These are phyloP conservation scores for Lamellibrachia luymesi DNA, from an alignment of 1,140 invertebrate genomes.

Conservation along the genomic window DNA sequence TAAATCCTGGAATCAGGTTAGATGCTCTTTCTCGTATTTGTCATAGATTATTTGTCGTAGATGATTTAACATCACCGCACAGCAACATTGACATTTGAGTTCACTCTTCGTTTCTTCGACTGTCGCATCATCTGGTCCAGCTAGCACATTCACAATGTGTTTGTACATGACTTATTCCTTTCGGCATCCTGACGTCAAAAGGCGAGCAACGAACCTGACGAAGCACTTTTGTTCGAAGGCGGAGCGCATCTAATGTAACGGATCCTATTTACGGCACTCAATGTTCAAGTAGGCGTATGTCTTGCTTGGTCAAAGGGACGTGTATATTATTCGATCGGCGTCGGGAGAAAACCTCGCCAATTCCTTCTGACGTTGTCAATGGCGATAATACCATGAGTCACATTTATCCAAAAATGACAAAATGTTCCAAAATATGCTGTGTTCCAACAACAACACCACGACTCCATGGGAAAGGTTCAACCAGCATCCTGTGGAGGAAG, in stretches of 20 bases:
- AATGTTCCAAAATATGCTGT: no score
- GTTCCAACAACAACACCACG: no score
- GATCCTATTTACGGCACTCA: no score
- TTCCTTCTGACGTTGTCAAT: not conserved
- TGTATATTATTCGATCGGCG: not conserved
- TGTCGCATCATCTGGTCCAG: not conserved
- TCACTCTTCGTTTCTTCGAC: not conserved
- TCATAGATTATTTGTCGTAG: not conserved
- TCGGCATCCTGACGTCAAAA: not conserved
- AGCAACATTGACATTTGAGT: not conserved
- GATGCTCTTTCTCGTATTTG: not conserved
- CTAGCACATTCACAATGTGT: not conserved
- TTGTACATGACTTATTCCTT: not conserved
- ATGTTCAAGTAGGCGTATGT: not conserved
- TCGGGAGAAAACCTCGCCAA: not conserved
- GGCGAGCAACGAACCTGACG: not conserved
- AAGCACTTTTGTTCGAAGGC: not conserved
- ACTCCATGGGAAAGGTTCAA: no score
- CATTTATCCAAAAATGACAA: no score
- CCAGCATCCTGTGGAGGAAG: no score
- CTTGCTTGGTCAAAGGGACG: not conserved
- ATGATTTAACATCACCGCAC: not conserved
- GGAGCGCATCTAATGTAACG: not conserved
- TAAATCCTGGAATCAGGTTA: not conserved
- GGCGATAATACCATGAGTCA: no score